Base-by-base conservation (phyloP, 30 jellyfish, hydroid and myxozoan species). In the Phacellophora camtschatica region DNA sequence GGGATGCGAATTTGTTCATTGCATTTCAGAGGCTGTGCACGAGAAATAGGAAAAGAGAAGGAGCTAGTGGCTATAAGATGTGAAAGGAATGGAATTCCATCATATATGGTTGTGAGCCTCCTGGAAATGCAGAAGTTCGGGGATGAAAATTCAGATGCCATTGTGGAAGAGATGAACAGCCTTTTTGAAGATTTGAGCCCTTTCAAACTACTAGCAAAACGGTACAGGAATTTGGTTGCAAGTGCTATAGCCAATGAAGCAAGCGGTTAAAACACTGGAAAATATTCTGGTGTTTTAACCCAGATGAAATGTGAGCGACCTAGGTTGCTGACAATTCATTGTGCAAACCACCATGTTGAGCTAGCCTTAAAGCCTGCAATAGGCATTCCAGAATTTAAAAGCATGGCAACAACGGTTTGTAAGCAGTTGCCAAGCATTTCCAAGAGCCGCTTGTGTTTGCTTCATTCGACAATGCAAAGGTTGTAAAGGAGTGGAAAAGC, bases 291-390 rank as follows among this genome's bases (percentile, higher is more conserved):
- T n/a, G 31, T 69, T 16, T 16, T 69, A 28, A 69, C 83, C 18
- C 80, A 41, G 83, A 9, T 69, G 80, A 19, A 24, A 54, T 15
- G 18, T 32, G 34, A 31, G 13, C 80, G 59, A 31, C 83, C 80
- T 8, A 33, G 83, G 83, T 31, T 69, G 80, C 36, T 69, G 15
- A 69, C 10, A 18, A 69, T 69, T 69, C 83, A 37, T n/a, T 69
- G 79, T 37, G 77, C 66, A 10, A 63, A 63, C 22, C 68, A 63
- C 22, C 64, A 29, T 34, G 82, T 67, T 67, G 59, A 72, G 19
- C 33, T 27, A n/a, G 88, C 85, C 34, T 77, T 68, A 7, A 39
- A 34, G n/a, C 0, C 61, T 25, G 85, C 85, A 13, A 28, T 75
- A 15, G 70, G 50, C 30, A 51, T 45, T 5, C 54, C 24, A 8